Conservation (phyloP, 2,888 invertebrate species). For the Aricia artaxerxes region DNA sequence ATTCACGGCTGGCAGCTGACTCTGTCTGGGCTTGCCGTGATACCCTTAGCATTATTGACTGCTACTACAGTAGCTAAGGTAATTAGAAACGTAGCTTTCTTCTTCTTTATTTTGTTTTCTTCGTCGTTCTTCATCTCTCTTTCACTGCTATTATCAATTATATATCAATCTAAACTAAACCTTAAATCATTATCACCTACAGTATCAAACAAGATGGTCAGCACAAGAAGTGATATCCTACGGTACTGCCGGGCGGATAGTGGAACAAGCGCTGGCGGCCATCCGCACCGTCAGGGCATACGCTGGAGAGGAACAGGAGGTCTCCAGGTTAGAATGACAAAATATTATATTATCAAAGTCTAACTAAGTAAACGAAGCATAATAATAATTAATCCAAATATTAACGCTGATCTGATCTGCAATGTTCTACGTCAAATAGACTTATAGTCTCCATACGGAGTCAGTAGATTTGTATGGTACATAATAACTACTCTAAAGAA, state of each 20-base stretch:
- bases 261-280: slow-evolving; percentile 87
- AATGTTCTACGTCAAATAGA: too few species aligned
- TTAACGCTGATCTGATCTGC: too few species aligned
- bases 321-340: slow-evolving; percentile 65
- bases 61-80: slow-evolving; percentile 88
- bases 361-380: neutral
- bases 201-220: slow-evolving; percentile 83
- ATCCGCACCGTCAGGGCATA: slow-evolving; percentile 86
- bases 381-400: too few species aligned
- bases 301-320: slow-evolving; percentile 86
- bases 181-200: slow-evolving; percentile 36
- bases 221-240: slow-evolving; percentile 84
- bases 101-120: too few species aligned
- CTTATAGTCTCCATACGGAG: too few species aligned
- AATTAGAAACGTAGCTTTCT: slow-evolving; percentile 27
- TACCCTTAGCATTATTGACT: slow-evolving; percentile 86
- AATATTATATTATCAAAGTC: neutral
- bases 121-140: too few species aligned
- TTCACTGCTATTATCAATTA: too few species aligned
- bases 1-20: slow-evolving; percentile 91
- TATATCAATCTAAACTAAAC: too few species aligned
- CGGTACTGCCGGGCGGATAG: slow-evolving; percentile 86
- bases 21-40: slow-evolving; percentile 86
- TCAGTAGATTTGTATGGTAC: too few species aligned
- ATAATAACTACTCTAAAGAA: too few species aligned